Conservation (phyloP, 2,888 invertebrate genomes). For the Lasioglossum oenotherae region DNA sequence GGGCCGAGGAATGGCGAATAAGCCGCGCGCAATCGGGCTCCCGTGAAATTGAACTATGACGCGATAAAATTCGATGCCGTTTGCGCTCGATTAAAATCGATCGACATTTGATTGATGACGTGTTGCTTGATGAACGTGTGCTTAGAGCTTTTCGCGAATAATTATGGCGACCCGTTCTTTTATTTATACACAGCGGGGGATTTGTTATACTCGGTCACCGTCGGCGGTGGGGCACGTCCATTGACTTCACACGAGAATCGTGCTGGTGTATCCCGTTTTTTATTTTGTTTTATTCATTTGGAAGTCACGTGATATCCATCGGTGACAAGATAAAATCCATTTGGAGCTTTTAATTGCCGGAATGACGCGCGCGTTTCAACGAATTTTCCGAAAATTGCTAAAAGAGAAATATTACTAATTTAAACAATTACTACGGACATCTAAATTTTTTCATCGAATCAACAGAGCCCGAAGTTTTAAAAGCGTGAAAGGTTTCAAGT, state of each 20-base stretch:
- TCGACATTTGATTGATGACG: constrained; percentile 40
- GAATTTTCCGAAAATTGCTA: neutral
- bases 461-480: neutral
- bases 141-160: neutral
- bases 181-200: neutral
- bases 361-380: neutral
- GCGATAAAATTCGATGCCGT: constrained; percentile 47
- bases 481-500: neutral
- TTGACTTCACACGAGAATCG: neutral
- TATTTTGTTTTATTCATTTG: neutral
- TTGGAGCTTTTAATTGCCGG: neutral
- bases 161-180: neutral
- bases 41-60: constrained; percentile 51
- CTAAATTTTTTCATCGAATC: neutral
- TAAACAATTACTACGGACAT: neutral
- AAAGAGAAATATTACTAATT: neutral
- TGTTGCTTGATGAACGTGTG: neutral
- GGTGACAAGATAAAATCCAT: neutral
- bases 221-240: neutral
- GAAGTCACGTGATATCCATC: neutral
- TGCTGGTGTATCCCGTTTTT: neutral
- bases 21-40: constrained; percentile 39
- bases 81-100: constrained; percentile 47
- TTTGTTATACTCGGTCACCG: constrained; percentile 8
- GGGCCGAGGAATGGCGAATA: constrained; percentile 33